phyloP scores from a whole-genome alignment of 2,113 vertebrate species.

The Mandrillus leucophaeus region DNA sequence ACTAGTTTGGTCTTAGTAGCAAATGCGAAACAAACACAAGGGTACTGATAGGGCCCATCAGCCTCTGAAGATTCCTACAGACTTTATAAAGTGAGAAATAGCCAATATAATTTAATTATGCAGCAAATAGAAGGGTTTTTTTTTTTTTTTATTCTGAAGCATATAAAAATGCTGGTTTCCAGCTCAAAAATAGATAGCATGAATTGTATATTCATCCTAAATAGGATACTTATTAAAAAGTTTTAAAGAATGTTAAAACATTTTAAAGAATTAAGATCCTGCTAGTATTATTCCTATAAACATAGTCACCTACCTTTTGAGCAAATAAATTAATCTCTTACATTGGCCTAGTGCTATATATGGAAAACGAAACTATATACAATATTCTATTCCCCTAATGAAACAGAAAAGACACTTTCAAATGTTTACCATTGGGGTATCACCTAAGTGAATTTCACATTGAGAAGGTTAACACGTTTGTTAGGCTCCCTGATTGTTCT shows the following conservation, averaged over 20 bases:
- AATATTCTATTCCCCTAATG: not conserved
- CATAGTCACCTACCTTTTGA: not conserved
- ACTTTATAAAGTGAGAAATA: not conserved
- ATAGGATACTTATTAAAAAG: not conserved
- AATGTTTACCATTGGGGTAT: not conserved
- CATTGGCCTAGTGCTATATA: not conserved
- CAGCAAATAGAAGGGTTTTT: not conserved
- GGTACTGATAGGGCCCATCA: fast-evolving
- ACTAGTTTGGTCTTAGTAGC: not conserved
- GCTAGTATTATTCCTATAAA: not conserved
- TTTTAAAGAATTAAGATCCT: constrained; percentile 16
- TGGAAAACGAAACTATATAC: not conserved
- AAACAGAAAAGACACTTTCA: not conserved
- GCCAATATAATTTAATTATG: not conserved
- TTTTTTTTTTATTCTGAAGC: constrained; percentile 3
- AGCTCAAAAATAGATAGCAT: not conserved
- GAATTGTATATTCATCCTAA: constrained; percentile 8
- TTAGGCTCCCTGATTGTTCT: not conserved
- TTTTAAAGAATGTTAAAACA: not conserved
- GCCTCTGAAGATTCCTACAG: not conserved
- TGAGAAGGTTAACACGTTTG: not conserved
- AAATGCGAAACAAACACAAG: not conserved
- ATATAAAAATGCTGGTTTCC: not conserved
- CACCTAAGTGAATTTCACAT: not conserved
- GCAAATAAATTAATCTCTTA: constrained; percentile 2